Base-by-base conservation (phyloP, 2,113 vertebrate genomes). In the Phalacrocorax brasilianus region DNA sequence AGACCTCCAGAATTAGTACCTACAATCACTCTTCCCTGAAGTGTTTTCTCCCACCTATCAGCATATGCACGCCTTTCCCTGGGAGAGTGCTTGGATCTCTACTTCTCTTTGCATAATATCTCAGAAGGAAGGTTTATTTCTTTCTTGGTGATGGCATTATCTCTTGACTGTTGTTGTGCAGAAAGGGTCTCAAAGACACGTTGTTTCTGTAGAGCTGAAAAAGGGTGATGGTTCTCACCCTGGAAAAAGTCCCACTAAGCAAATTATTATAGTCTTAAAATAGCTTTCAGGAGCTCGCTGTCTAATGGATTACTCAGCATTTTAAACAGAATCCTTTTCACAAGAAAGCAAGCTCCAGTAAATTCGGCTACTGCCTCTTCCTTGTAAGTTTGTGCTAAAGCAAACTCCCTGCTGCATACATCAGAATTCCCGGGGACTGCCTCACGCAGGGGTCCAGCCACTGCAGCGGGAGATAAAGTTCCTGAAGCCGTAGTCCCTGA, bases 291-390 rank as follows among this genome's bases (percentile, higher is more conserved):
- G 81, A 85, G 30, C 45, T 52, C 33, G 8, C 81, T 20, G 40
- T 18, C 49, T 61, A 14, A 55, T 0, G 45, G 78, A 15, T 96
- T 91, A 12, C 50, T 95, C 88, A 93, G 88, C 78, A 7, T 49
- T 92, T 94, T 27, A 53, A 66, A 85, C 88, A 95, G 74, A 94
- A 93, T 65, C 77, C 49, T 85, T 93, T 71, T 73, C 72, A 82
- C 5, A 5, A 53, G 12, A n/a, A 50, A 61, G 52, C 0, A 52
- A 79, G 16, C 66, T 38, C 58, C 63, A 5, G 6, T 3, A 76
- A 79, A 70, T 22, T 58, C 82, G 79, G 38, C 77, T 62, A 5
- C n/a, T 62, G 27, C 26, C 27, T 56, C 33, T 73, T 73, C 58
- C 12, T 87, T 44, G n/a, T 2, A 9, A 44, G 17, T 32, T 38